Base-by-base conservation (phyloP, 2,888 invertebrate species). In the Neoscelio sp. region DNA sequence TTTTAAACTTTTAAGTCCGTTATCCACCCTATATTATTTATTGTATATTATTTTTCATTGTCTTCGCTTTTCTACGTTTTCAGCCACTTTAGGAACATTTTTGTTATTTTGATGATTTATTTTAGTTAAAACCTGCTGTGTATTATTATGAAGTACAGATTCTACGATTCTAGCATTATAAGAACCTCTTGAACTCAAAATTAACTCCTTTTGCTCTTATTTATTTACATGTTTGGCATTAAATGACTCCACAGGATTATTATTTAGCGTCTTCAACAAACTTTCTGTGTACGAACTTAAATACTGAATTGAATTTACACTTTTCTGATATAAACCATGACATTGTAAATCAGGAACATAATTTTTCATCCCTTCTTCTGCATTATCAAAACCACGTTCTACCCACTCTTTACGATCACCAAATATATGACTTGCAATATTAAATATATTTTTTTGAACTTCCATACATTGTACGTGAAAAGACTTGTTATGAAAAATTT, bases 321-420 rank as follows among this genome's bases (percentile, higher is more conserved):
- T 2, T 62, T 62, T 46, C 0, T 60, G 7, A 28, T 74, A 82
- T 0, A 82, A 40, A 0, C 75, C 81, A 10, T 40, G 23, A 7
- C 1, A 28, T 15, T 44, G 48, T n/a, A 82, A 65, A 5, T 18
- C 8, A 17, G 60, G 44, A 15, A 74, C 74, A 23, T 40, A 6
- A 48, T 81, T 81, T 7, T 5, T 48, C 0, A 8, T 7, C 7
- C 35, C 60, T 18, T 40, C 12, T 7, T 70, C 50, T 38, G 2
- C 13, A 48, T 38, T 35, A 35, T 2, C 18, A 4, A 33, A 13
- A 5, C 60, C 48, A 10, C 8, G 33, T 17, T 44, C 26, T 6
- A 38, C 15, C 8, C 80, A 83, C 10, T 46, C 4, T 28, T 46
- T 48, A 17, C 83, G 82, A 8, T 82, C 75, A 8, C 82, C 82